These are phyloP conservation scores for Leptogaster cylindrica DNA, from an alignment of 2,888 invertebrate genomes.

Conservation along the genomic window DNA sequence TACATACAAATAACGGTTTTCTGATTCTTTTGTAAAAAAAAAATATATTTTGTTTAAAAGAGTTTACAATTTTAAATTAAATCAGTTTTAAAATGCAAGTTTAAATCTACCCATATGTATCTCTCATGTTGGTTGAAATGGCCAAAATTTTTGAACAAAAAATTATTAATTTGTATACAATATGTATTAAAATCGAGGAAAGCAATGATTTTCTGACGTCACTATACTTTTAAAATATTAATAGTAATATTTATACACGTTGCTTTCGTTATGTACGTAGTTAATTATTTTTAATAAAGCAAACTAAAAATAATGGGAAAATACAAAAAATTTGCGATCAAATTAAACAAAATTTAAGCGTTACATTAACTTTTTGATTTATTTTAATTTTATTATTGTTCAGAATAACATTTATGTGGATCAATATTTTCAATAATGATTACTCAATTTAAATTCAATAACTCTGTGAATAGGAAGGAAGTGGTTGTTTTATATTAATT, in stretches of 20 bases:
- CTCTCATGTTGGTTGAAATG: slow-evolving; percentile 40
- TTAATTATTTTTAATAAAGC: too few relatives aligned
- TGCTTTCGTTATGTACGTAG: slow-evolving; percentile 18
- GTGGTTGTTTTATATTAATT: slow-evolving; percentile 44
- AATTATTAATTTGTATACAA: slow-evolving; percentile 5
- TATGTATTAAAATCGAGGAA: slow-evolving; percentile 15
- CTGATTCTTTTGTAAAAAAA: slow-evolving; percentile 20
- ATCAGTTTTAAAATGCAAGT: too few relatives aligned
- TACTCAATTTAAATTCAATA: slow-evolving; percentile 29
- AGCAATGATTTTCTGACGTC: slow-evolving; percentile 11
- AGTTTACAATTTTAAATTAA: not conserved
- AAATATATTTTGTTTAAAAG: slow-evolving; percentile 7
- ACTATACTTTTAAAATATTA: slow-evolving; percentile 25
- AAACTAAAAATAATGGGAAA: not conserved
- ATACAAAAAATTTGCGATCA: not conserved
- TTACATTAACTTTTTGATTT: slow-evolving; percentile 34
- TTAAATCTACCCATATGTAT: slow-evolving; percentile 17
- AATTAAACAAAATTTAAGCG: slow-evolving; percentile 11
- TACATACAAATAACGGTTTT: too few relatives aligned
- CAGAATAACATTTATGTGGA: slow-evolving; percentile 30
- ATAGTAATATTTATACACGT: slow-evolving; percentile 15
- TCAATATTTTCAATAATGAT: slow-evolving; percentile 30
- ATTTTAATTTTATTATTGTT: slow-evolving; percentile 29
- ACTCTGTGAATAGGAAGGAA: slow-evolving; percentile 45
- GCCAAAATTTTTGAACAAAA: slow-evolving; percentile 25